Base-by-base conservation (phyloP, 2,113 vertebrate genomes). In the Tympanuchus pallidicinctus region DNA sequence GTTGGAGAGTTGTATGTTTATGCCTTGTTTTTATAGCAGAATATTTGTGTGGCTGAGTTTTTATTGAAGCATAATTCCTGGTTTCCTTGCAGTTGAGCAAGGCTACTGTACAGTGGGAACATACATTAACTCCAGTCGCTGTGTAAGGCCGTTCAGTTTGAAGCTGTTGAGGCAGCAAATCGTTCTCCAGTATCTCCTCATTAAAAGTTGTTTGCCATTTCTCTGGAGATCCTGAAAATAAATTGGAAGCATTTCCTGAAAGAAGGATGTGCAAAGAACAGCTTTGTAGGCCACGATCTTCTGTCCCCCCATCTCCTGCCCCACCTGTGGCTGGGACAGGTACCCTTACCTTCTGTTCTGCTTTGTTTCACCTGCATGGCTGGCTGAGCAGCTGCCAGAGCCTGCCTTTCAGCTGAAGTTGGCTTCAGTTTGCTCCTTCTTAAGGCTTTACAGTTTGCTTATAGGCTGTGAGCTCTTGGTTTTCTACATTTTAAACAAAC, bases 11-110 rank as follows among this genome's bases (percentile, higher is more conserved):
- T 95, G 63, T 24, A 86, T 92, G 90, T 95, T 96, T 96, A 72
- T 96, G 89, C 86, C 76, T 54, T 91, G 70, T 93, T 65, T 95
- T 96, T 92, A 87, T 91, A 89, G 95, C 71, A 91, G 93, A 94
- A 90, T 97, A 88, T 96, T 96, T 97, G 83, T 2, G 4, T 83
- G 80, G 57, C 76, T 95, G 92, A 89, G 43, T 92, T 97, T 95
- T 96, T 95, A 94, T 91, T 92, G 92, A 89, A 92, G 87, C 83
- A 42, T 90, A 95, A 94, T 89, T 94, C 94, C 84, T 79, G 89
- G 66, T 94, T 95, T 95, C 79, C 85, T 86, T 94, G 75, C 86
- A 93, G 80, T 92, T 91, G 83, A 84, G 82, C 75, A 52, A 40
- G 67, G 34, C 92, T 95, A 73, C 95, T 87, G 82, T 93, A 82